Evolutionary conservation across 1,140 invertebrate genomes (phyloP).

Genomic region (Scaptomyza hsui): DNA sequence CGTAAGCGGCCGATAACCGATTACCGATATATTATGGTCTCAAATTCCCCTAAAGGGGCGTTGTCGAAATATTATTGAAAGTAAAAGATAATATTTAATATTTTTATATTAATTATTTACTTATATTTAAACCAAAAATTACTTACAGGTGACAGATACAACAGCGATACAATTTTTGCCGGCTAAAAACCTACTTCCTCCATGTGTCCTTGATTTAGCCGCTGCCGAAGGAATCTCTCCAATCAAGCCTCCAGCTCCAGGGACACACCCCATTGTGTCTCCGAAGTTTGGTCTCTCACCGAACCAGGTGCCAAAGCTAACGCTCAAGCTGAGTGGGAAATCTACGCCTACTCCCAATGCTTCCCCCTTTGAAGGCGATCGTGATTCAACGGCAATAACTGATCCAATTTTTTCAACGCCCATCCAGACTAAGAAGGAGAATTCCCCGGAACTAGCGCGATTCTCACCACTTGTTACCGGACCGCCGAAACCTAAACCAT

Average conservation of each 20-base stretch:
- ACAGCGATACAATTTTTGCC: neutral
- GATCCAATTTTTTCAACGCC: neutral
- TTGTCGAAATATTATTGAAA: too few species aligned
- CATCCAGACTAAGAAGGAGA: constrained; percentile 52
- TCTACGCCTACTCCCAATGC: constrained; percentile 51
- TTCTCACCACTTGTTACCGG: constrained; percentile 92
- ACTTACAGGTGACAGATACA: constrained; percentile 15
- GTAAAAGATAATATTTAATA: too few species aligned
- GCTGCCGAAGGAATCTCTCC: neutral
- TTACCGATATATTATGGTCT: too few species aligned
- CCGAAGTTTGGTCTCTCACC: constrained; percentile 44
- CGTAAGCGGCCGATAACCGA: too few species aligned
- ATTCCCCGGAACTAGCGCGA: constrained; percentile 91
- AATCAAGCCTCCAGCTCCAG: constrained; percentile 78
- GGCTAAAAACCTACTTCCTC: neutral
- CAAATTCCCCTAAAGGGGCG: too few species aligned
- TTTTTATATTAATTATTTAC: too few species aligned
- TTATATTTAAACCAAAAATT: too few species aligned
- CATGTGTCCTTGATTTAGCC: neutral
- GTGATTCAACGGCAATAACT: constrained; percentile 10
- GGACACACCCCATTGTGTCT: constrained; percentile 12
- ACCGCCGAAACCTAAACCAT: constrained; percentile 87
- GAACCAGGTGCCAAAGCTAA: constrained; percentile 90
- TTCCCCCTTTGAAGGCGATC: neutral
- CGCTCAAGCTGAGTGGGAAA: constrained; percentile 88